Conservation (phyloP, 2,888 invertebrate genomes). For the Maniola hyperantus region DNA sequence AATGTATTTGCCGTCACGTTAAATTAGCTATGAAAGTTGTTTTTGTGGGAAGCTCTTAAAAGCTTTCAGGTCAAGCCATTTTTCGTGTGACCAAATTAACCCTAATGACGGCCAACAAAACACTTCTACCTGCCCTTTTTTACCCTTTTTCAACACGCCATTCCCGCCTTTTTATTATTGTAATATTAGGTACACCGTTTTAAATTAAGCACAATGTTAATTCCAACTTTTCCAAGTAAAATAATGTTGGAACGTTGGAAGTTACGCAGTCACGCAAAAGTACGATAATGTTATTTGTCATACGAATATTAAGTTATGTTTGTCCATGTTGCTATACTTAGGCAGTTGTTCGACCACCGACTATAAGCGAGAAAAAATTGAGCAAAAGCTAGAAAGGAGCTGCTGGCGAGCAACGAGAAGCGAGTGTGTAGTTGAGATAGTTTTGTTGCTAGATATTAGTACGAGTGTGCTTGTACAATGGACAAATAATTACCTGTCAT, state of each 20-base stretch:
- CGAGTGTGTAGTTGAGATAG: too few species aligned
- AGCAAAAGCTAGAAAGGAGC: too few species aligned
- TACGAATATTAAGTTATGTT: constrained; percentile 11
- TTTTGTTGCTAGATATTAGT: too few species aligned
- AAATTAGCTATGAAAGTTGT: constrained; percentile 23
- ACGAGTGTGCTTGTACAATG: too few species aligned
- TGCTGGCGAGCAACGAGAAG: too few species aligned
- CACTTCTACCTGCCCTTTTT: constrained; percentile 28
- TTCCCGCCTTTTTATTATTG: constrained; percentile 38
- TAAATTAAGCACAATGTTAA: constrained; percentile 34
- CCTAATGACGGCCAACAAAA: constrained; percentile 41
- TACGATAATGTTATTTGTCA: constrained; percentile 42
- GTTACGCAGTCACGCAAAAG: constrained; percentile 29
- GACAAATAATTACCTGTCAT: too few species aligned
- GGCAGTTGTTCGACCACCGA: too few species aligned
- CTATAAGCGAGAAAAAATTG: too few species aligned
- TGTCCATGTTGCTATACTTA: not conserved
- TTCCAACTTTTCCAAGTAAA: constrained; percentile 26
- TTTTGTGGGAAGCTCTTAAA: constrained; percentile 34
- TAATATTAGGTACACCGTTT: constrained; percentile 34
- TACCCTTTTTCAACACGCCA: constrained; percentile 22
- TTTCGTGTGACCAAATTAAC: constrained; percentile 40
- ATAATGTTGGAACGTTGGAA: constrained; percentile 22
- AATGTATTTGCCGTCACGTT: too few species aligned
- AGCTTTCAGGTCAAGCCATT: constrained; percentile 36